These are phyloP conservation scores for Tachina lurida DNA, from an alignment of 2,888 invertebrate species.

Conservation along the genomic window DNA sequence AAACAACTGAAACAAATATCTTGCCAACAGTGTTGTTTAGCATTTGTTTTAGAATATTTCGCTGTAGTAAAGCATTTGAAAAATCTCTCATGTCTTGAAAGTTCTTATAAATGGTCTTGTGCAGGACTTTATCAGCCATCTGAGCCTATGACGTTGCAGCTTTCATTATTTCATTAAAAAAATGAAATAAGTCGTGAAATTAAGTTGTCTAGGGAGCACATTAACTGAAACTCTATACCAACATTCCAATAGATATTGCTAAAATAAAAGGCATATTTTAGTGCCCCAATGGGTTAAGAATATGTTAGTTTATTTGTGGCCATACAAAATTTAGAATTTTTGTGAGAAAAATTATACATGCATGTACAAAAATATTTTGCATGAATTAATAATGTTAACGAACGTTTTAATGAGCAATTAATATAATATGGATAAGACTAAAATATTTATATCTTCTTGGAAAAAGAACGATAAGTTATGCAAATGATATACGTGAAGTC, in stretches of 20 bases:
- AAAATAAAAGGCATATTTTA: neutral
- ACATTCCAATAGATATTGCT: neutral
- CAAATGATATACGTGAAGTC: neutral
- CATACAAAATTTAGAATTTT: neutral
- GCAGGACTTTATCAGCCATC: too few relatives aligned
- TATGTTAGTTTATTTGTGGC: neutral
- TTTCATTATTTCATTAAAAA: too few relatives aligned
- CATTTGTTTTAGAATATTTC: too few relatives aligned
- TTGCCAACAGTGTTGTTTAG: too few relatives aligned
- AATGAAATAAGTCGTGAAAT: too few relatives aligned
- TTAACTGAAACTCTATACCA: too few relatives aligned
- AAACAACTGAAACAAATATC: too few relatives aligned
- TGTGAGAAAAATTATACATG: slow-evolving; percentile 12
- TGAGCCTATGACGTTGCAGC: too few relatives aligned
- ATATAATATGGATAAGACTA: slow-evolving; percentile 1
- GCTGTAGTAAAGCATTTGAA: too few relatives aligned
- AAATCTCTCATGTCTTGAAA: too few relatives aligned
- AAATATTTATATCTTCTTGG: neutral
- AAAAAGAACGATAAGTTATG: slow-evolving; percentile 29
- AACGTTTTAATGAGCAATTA: slow-evolving; percentile 58
- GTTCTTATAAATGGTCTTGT: too few relatives aligned
- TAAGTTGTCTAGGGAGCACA: too few relatives aligned
- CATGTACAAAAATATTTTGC: slow-evolving; percentile 35
- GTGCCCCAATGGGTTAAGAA: slow-evolving; percentile 25
- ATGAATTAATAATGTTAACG: slow-evolving; percentile 51